Evolutionary conservation across 1,140 invertebrate species (phyloP).

Genomic region (Zaprionus inermis): DNA sequence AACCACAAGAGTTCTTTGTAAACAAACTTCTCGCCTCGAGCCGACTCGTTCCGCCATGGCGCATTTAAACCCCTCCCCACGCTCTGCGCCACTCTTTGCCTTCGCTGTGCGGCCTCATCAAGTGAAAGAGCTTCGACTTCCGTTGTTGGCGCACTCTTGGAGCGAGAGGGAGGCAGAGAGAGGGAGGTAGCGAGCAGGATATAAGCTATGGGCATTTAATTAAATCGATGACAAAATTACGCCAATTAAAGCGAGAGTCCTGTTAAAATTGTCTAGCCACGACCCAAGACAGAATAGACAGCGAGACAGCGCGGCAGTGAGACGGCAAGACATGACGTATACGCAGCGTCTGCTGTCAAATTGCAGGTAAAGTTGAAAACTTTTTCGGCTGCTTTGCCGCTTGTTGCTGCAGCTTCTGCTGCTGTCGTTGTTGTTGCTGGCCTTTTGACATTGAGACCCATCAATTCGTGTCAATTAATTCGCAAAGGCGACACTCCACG

Average conservation of each 20-base stretch:
- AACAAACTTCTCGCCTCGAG: conserved; percentile 82
- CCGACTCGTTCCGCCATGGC: conserved; percentile 57
- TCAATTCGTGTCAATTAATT: conserved; percentile 83
- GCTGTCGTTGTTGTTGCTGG: conserved; percentile 26
- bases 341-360: conserved; percentile 65
- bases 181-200: conserved; percentile 3
- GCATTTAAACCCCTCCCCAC: conserved; percentile 25
- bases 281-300: not conserved
- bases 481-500: conserved; percentile 62
- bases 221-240: conserved; percentile 83
- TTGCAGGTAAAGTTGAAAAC: conserved; percentile 76
- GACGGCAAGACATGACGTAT: conserved; percentile 48
- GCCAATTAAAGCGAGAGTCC: conserved; percentile 72
- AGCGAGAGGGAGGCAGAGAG: not conserved
- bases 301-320: conserved; percentile 10
- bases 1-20: conserved; percentile 82
- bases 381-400: conserved; percentile 41
- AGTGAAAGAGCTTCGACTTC: conserved; percentile 61
- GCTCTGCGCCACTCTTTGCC: not conserved
- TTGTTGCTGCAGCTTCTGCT: conserved; percentile 21
- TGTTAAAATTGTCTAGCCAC: conserved; percentile 71
- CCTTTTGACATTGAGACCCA: conserved; percentile 74
- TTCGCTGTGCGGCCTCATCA: not conserved
- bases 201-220: conserved; percentile 76
- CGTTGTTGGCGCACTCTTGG: conserved; percentile 54